These are phyloP conservation scores for Stegodyphus mimosarum DNA, from an alignment of 1,140 invertebrate species.

Conservation along the genomic window DNA sequence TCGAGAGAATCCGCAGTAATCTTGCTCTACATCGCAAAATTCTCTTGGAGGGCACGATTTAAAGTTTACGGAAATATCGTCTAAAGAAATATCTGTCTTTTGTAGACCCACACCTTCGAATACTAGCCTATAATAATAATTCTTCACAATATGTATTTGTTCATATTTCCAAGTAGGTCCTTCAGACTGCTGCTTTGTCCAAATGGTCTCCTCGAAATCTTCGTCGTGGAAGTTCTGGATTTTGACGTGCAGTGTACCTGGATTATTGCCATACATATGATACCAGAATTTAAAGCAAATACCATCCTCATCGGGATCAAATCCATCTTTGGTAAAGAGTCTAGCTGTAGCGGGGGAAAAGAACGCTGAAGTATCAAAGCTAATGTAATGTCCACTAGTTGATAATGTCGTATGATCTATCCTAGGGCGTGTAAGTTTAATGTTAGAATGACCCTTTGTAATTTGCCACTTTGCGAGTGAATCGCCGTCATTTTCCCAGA, in stretches of 20 bases:
- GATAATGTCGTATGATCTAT: constrained; percentile 50
- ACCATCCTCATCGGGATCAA: constrained; percentile 16
- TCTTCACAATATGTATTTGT: constrained; percentile 38
- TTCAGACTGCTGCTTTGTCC: constrained; percentile 37
- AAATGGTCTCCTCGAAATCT: constrained; percentile 36
- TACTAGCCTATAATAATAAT: constrained; percentile 25
- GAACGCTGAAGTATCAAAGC: neutral
- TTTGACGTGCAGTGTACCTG: constrained; percentile 30
- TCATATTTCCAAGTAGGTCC: constrained; percentile 62
- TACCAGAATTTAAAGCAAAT: constrained; percentile 61
- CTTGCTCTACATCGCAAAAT: constrained; percentile 61
- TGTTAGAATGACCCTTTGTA: constrained; percentile 38
- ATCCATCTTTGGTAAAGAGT: constrained; percentile 22
- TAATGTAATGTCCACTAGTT: constrained; percentile 50
- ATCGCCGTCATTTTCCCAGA: constrained; percentile 45
- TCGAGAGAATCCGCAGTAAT: constrained; percentile 54
- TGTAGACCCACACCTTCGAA: constrained; percentile 28
- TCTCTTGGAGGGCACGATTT: constrained; percentile 48
- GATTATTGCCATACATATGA: constrained; percentile 55
- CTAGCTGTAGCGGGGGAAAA: neutral
- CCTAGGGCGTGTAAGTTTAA: constrained; percentile 18
- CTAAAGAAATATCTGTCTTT: constrained; percentile 56
- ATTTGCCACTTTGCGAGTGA: constrained; percentile 19
- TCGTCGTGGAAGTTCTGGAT: constrained; percentile 39
- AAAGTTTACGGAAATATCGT: constrained; percentile 57